Conservation (phyloP, 1,140 invertebrate species). For the Phymastichus coffea region DNA sequence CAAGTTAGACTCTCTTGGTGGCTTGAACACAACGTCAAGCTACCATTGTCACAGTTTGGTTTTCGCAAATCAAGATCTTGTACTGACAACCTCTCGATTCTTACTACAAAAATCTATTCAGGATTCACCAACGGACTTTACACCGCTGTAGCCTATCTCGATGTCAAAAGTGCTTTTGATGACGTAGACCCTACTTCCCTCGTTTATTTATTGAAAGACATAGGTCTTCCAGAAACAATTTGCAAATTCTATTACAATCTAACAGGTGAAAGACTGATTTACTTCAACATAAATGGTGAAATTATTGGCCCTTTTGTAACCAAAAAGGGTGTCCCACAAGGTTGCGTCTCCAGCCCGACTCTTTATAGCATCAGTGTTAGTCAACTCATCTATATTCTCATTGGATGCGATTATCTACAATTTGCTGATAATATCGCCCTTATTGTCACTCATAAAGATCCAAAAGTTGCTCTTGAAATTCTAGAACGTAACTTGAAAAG, state of each 20-base stretch:
- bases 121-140: not conserved
- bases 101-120: not conserved
- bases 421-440: not conserved
- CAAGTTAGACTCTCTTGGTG: slow-evolving; percentile 13
- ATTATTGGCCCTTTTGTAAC: not conserved
- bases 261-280: not conserved
- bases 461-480: not conserved
- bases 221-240: not conserved
- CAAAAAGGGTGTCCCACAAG: not conserved
- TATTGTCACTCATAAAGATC: not conserved
- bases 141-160: not conserved
- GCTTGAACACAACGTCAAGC: not conserved
- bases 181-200: not conserved
- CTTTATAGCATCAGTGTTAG: not conserved
- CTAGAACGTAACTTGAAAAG: not conserved
- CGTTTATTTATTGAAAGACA: not conserved
- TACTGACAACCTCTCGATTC: not conserved
- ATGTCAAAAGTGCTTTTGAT: not conserved
- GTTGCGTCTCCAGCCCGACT: not conserved
- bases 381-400: not conserved
- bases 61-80: slow-evolving; percentile 11
- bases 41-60: slow-evolving; percentile 9
- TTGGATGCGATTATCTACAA: not conserved
- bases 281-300: not conserved
- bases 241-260: not conserved